Conservation (phyloP, 2,888 invertebrate species). For the Clostera curtula region DNA sequence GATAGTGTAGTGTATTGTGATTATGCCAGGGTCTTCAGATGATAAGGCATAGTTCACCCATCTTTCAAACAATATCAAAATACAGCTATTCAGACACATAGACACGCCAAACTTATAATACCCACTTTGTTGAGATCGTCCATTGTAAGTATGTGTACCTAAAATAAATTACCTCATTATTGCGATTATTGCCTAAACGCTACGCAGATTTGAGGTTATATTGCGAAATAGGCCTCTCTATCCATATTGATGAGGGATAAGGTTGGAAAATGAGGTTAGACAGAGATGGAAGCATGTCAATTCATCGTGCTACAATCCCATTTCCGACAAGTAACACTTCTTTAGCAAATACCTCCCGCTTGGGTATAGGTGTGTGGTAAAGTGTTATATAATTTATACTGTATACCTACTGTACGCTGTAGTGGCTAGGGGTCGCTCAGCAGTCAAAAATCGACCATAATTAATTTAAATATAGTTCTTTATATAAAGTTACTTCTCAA, state of each 20-base stretch:
- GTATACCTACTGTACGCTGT: conserved; percentile 8
- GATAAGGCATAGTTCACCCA: too few species aligned
- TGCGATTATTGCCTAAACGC: conserved; percentile 16
- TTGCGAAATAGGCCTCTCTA: conserved; percentile 10
- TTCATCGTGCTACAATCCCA: conserved; percentile 32
- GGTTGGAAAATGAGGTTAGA: conserved; percentile 12
- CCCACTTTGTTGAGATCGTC: too few species aligned
- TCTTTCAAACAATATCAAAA: too few species aligned
- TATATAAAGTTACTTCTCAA: too few species aligned
- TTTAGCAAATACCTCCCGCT: conserved; percentile 37
- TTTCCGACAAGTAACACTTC: conserved; percentile 31
- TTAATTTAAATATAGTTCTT: neutral
- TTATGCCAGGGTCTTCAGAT: too few species aligned
- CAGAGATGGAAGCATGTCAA: conserved; percentile 19
- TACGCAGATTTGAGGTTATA: conserved; percentile 10
- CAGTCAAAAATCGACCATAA: too few species aligned
- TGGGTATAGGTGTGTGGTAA: conserved; percentile 14
- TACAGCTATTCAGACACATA: too few species aligned
- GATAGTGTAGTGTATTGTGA: too few species aligned
- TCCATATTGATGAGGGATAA: conserved; percentile 21
- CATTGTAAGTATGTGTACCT: too few species aligned
- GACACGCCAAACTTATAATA: too few species aligned
- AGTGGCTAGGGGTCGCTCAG: too few species aligned
- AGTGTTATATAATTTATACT: conserved; percentile 4
- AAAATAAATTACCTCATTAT: too few species aligned